These are phyloP conservation scores for Listronotus oregonensis DNA, from an alignment of 1,140 invertebrate species.

Conservation along the genomic window DNA sequence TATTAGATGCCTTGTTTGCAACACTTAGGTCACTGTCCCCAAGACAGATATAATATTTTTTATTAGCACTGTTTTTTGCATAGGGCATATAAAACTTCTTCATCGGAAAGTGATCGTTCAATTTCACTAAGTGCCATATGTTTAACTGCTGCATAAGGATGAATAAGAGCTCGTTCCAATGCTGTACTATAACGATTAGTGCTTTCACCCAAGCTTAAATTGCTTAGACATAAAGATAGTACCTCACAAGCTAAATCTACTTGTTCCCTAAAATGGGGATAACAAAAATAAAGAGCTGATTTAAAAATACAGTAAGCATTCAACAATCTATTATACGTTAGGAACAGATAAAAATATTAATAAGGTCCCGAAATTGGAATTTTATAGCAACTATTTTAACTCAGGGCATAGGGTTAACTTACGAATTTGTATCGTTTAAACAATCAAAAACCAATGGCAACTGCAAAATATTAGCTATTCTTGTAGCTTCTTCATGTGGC, in stretches of 20 bases:
- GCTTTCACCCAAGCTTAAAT: slow-evolving; percentile 59
- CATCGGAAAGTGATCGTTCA: slow-evolving; percentile 43
- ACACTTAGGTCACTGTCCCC: slow-evolving; percentile 64
- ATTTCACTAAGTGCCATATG: slow-evolving; percentile 61
- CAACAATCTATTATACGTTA: too few species aligned
- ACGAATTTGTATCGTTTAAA: slow-evolving; percentile 54
- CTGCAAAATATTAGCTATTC: slow-evolving; percentile 49
- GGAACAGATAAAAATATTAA: too few species aligned
- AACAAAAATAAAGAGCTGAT: too few species aligned
- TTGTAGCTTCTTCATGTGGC: slow-evolving; percentile 49
- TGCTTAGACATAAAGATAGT: slow-evolving; percentile 62
- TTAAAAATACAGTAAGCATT: too few species aligned
- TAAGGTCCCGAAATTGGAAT: too few species aligned
- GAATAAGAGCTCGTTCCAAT: slow-evolving; percentile 61
- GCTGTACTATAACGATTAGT: slow-evolving; percentile 57
- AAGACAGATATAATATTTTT: slow-evolving; percentile 62
- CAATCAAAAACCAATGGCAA: slow-evolving; percentile 58
- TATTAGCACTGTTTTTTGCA: slow-evolving; percentile 61
- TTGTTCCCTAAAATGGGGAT: slow-evolving; percentile 51
- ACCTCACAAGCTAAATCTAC: slow-evolving; percentile 64
- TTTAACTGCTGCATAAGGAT: slow-evolving; percentile 60
- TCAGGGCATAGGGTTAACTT: slow-evolving; percentile 40
- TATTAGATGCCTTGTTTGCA: slow-evolving; percentile 63
- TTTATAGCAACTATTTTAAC: neutral
- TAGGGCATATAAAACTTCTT: slow-evolving; percentile 51